Evolutionary conservation across 1,140 invertebrate genomes (phyloP), one percentile per base, ranked within the genome.

Genomic region (Andricus grossulariae): DNA sequence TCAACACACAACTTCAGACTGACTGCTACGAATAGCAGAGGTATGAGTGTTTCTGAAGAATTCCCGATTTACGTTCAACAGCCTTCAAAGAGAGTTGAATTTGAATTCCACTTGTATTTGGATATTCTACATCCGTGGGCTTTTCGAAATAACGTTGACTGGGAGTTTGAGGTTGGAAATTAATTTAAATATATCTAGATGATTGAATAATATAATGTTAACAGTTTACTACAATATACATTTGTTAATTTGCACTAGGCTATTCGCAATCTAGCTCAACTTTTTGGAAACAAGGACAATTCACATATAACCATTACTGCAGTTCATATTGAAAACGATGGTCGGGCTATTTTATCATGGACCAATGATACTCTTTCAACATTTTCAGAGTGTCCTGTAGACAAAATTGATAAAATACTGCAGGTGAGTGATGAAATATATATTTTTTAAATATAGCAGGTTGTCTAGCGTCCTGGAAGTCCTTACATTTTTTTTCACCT

Each of bases 281-380:
- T 97, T 16, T 96, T 95, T 84, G 93, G 93, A 32, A 95, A 96
- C 80, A 92, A 91, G 4, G 94, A 96, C 85, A 91, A 94, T 83
- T 93, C 93, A 52, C 93, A 95, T 54, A 94, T 97, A 57, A 95
- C 94, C 0, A 95, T 96, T 7, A 90, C 95, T 55, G 91, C 92
- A 57, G 92, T 96, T 5, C 92, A 93, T 13, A 90, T 93, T 54
- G 91, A 91, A 18, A 92, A 89, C 76, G 80, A 88, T 0, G 87
- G 94, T 60, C 92, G 94, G 57, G 93, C 93, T 57, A 93, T 94
- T 50, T 96, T 97, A 80, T 93, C 95, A 0, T 98, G 97, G 95
- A 97, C 97, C 7, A 98, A 98, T 85, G 97, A 97, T 79, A 96
- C 96, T 19, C 86, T 98, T 77, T 94, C 96, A 0, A 94, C 94